Base-by-base conservation (phyloP, 92 coral and sea anemone species). In the Meandrina meandrites region DNA sequence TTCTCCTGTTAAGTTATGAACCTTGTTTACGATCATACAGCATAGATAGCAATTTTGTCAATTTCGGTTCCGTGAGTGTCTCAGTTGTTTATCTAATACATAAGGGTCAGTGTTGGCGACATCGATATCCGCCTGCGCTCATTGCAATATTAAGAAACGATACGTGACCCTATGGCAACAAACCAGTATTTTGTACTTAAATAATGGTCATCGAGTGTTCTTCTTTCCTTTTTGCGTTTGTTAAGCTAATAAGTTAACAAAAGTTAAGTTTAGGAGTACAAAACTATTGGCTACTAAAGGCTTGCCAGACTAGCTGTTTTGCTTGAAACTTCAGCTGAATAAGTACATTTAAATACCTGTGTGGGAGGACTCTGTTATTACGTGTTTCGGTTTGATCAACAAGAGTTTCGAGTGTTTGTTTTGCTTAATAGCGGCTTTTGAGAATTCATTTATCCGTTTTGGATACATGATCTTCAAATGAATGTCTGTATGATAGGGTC, bases 371-470 rank as follows among this genome's bases (percentile, higher is more conserved):
- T 74, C 73, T 84, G 36, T 84, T 84, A 56, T 58, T 47, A 27
- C 40, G 28, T 35, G 74, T 84, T 73, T 84, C 48, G 80, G 57
- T 75, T 84, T 56, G 40, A 58, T 69, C 48, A 48, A 75, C 28
- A 58, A 74, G 80, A 54, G 70, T 56, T 58, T 73, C 18, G 35
- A 84, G 87, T 54, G 87, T 84, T 84, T 84, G 87, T 84, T 84
- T 84, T 80, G 80, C 57, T 75, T 37, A 73, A 84, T 84, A 84
- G 87, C 56, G 87, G 87, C 87, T 50, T 75, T 36, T 84, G 87
- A 84, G 80, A 84, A 84, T 19, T 37, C 60, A n/a, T 35, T 84
- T 57, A 79, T 48, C 72, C 37, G 78, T 37, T 73, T 73, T 35
- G 40, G 11, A 71, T 71, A 71, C 13, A 35, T 28, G 75, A 70